A percentile compares a stretch with the other conserved stretches of the same genome.
Evolutionary conservation across 2,113 vertebrate species (phyloP).

Genomic region (Pitta sordida): DNA sequence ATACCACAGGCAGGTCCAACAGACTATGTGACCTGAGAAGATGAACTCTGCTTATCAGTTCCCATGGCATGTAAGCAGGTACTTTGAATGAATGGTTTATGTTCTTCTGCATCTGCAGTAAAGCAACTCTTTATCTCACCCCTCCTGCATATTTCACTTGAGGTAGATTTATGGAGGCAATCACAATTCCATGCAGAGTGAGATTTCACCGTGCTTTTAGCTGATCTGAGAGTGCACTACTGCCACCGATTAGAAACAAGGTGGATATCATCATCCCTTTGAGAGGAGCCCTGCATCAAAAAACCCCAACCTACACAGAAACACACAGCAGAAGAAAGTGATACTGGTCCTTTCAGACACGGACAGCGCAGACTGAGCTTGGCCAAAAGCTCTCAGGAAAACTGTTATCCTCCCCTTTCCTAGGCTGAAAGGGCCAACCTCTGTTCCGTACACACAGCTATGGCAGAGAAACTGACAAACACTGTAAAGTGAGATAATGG

Average conservation of each 20-base stretch:
- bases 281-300: neutral
- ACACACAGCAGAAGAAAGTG: neutral
- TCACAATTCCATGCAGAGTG: neutral
- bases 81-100: neutral
- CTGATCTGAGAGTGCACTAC: neutral
- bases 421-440: neutral
- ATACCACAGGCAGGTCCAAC: neutral
- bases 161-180: neutral
- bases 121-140: neutral
- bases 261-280: neutral
- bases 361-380: neutral
- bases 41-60: neutral
- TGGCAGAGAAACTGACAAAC: neutral
- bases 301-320: neutral
- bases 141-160: neutral
- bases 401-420: neutral
- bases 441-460: neutral
- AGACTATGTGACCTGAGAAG: neutral
- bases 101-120: neutral
- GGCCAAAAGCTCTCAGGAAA: neutral
- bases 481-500: neutral
- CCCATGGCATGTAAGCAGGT: neutral
- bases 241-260: neutral
- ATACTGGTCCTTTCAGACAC: neutral
- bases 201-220: neutral